Evolutionary conservation across 2,797 vertebrate genomes (phyloP), one percentile per base, ranked within the genome.

Genomic region (Channallabes apus): DNA sequence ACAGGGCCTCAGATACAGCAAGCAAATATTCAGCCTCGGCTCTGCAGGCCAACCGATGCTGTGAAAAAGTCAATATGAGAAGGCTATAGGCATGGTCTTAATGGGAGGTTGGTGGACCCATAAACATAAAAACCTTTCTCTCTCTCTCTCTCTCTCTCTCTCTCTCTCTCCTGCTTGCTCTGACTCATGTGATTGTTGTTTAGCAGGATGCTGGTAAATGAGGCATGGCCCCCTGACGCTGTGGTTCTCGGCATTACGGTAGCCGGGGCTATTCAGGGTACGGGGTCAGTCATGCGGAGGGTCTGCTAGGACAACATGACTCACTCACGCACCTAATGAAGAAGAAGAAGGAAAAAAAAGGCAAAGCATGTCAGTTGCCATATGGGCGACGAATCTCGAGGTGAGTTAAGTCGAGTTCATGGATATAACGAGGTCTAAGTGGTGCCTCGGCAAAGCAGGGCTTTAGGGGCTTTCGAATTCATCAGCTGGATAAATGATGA

Each of bases 151-250:
- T 58, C 6, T 83, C 6, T 61, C 6, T 61, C 38, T 76, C 20
- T 84, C 17, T 56, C 22, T 64, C 41, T 80, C 38, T 78, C 56
- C 38, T 27, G 17, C 29, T 38, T n/a, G 35, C 18, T 78, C 54
- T 67, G 35, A 78, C 41, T 84, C 80, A 76, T 69, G 62, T 85
- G 58, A 83, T 69, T 85, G 88, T 67, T 84, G 62, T 85, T 84
- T 86, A 79, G 82, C n/a, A 82, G 67, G 69, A 68, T 61, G 80
- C n/a, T 80, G 84, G 78, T 88, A 86, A 89, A 90, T 90, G 86
- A 89, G 82, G 72, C 83, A 77, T 85, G 69, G 5, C 67, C 46
- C 27, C 62, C 17, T n/a, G 38, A 80, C 62, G 78, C 79, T 72
- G 24, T 15, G 83, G 78, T 80, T 88, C 83, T 82, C 61, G 3